phyloP scores from a whole-genome alignment of 1,140 invertebrate species.

The Drosophila serrata region DNA sequence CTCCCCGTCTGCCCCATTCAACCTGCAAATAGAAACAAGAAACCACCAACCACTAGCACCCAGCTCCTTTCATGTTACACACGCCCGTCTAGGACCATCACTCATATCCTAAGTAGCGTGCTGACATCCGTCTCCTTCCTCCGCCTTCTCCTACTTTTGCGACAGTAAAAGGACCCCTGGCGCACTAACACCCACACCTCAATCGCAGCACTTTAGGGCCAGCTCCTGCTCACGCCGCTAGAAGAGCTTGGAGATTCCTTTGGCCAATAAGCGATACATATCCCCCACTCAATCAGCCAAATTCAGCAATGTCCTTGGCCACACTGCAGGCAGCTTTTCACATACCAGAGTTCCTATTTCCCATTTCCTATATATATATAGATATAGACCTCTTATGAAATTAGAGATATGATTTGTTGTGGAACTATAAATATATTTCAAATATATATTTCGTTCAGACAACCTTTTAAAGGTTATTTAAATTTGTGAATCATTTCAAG shows the following conservation, averaged over 20 bases:
- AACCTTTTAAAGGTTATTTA: too few relatives aligned
- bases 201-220: constrained; percentile 4
- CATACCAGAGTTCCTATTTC: too few relatives aligned
- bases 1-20: neutral
- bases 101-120: constrained; percentile 14
- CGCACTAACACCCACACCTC: neutral
- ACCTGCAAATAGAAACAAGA: neutral
- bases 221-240: constrained; percentile 3
- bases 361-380: neutral
- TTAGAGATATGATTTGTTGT: neutral
- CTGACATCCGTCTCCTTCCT: neutral
- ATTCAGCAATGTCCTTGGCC: too few relatives aligned
- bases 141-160: neutral
- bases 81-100: constrained; percentile 5
- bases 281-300: neutral
- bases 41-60: neutral
- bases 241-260: constrained; percentile 11
- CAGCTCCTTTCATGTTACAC: neutral
- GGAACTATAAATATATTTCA: too few relatives aligned
- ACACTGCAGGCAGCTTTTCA: neutral
- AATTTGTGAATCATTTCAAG: neutral
- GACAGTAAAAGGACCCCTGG: constrained; percentile 1
- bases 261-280: constrained; percentile 18
- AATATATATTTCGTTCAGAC: too few relatives aligned
- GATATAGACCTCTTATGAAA: neutral